These are phyloP conservation scores for Mechanitis mazaeus DNA, from an alignment of 2,888 invertebrate genomes.

Conservation along the genomic window DNA sequence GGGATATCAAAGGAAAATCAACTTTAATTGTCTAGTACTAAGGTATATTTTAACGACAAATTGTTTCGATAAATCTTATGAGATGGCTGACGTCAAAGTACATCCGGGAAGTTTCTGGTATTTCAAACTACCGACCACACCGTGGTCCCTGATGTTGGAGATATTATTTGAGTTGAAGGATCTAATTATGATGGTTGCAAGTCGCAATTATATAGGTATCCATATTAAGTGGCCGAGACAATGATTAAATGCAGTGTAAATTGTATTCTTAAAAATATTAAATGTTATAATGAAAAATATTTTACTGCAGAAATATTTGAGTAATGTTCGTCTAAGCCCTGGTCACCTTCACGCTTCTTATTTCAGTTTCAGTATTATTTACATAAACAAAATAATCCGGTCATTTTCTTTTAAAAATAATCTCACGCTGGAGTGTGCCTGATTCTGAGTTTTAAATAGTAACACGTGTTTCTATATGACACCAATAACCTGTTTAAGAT, in stretches of 20 bases:
- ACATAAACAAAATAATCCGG: slow-evolving; percentile 20
- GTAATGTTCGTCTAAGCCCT: slow-evolving; percentile 20
- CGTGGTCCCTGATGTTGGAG: slow-evolving; percentile 21
- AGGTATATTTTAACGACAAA: slow-evolving; percentile 38
- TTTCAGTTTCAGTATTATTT: slow-evolving; percentile 17
- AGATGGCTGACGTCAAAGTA: slow-evolving; percentile 62
- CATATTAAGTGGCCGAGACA: slow-evolving; percentile 22
- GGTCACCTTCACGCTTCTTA: slow-evolving; percentile 22
- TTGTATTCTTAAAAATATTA: too few relatives aligned
- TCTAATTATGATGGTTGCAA: slow-evolving; percentile 19
- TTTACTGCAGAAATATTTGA: slow-evolving; percentile 4
- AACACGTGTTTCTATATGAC: slow-evolving; percentile 24
- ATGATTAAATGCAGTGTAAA: slow-evolving; percentile 10
- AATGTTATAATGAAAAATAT: too few relatives aligned
- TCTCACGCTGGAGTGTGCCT: slow-evolving; percentile 22
- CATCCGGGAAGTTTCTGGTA: slow-evolving; percentile 72
- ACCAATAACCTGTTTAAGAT: slow-evolving; percentile 17
- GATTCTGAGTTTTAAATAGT: neutral
- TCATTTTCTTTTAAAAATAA: slow-evolving; percentile 19
- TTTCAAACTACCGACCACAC: slow-evolving; percentile 45
- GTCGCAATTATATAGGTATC: slow-evolving; percentile 28
- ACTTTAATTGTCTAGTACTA: slow-evolving; percentile 39
- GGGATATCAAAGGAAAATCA: slow-evolving; percentile 30
- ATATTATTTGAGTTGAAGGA: slow-evolving; percentile 13
- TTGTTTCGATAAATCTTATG: slow-evolving; percentile 51